Conservation (phyloP, 2,797 vertebrate species). For the Miichthys miiuy region DNA sequence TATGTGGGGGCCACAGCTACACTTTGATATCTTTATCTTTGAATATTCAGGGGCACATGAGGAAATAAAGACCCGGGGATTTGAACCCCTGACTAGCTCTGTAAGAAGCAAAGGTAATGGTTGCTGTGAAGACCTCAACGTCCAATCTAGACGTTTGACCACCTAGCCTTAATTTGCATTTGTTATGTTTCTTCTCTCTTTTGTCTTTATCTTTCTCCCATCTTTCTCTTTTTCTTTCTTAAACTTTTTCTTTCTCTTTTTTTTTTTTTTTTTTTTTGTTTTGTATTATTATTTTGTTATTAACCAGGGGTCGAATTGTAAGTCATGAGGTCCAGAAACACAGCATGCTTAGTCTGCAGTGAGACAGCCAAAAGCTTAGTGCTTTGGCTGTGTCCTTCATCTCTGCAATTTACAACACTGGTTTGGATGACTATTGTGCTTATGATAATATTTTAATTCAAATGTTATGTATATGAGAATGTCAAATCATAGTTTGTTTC, state of each 20-base stretch:
- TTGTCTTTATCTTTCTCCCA: constrained; percentile 71
- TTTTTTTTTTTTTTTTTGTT: constrained; percentile 41
- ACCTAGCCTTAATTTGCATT: constrained; percentile 83
- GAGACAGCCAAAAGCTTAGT: constrained; percentile 50
- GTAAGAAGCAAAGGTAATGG: constrained; percentile 90
- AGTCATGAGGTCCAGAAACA: constrained; percentile 81
- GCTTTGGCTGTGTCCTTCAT: constrained; percentile 57
- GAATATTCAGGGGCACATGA: constrained; percentile 90
- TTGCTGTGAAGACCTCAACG: constrained; percentile 87
- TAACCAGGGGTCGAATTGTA: constrained; percentile 87
- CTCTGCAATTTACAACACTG: constrained; percentile 41
- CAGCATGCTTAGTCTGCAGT: constrained; percentile 74
- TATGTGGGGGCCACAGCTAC: constrained; percentile 84
- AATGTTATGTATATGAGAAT: constrained; percentile 32
- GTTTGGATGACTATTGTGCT: constrained; percentile 46
- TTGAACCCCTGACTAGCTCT: constrained; percentile 90
- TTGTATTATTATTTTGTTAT: constrained; percentile 60
- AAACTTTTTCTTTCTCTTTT: constrained; percentile 14
- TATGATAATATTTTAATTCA: constrained; percentile 31
- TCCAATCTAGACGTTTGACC: constrained; percentile 85
- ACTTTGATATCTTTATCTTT: constrained; percentile 90
- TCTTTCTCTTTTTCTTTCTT: constrained; percentile 63
- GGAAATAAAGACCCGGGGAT: constrained; percentile 89
- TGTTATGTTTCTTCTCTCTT: constrained; percentile 75
- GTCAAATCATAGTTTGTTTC: constrained; percentile 37